These are phyloP conservation scores for Channa maculata DNA, from an alignment of 2,113 vertebrate genomes.

Conservation along the genomic window DNA sequence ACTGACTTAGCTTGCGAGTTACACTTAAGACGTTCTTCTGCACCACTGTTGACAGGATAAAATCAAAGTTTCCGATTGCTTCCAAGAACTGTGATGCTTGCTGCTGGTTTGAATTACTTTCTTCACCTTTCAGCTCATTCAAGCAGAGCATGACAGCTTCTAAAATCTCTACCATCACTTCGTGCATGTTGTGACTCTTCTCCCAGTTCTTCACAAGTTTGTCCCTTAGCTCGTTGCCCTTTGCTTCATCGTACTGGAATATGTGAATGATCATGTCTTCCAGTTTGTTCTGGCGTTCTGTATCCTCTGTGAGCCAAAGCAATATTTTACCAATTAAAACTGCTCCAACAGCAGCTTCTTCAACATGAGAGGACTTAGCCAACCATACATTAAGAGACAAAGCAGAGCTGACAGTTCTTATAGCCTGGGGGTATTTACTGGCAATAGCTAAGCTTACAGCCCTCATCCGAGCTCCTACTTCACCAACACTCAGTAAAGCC, in stretches of 20 bases:
- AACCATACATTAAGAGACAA: constrained; percentile 81
- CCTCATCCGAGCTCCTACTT: constrained; percentile 77
- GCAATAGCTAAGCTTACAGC: constrained; percentile 73
- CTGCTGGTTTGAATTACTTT: constrained; percentile 47
- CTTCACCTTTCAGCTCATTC: constrained; percentile 73
- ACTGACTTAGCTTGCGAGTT: constrained; percentile 77
- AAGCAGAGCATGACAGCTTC: constrained; percentile 77
- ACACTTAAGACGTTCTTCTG: constrained; percentile 75
- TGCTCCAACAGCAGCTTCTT: constrained; percentile 62
- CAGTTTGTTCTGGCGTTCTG: constrained; percentile 74
- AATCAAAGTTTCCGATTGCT: constrained; percentile 80
- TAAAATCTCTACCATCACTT: constrained; percentile 75
- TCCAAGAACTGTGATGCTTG: constrained; percentile 73
- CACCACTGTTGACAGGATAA: constrained; percentile 79
- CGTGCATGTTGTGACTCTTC: constrained; percentile 81
- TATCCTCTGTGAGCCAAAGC: constrained; percentile 79
- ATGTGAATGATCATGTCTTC: constrained; percentile 76
- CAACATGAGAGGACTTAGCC: constrained; percentile 70
- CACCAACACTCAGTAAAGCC: constrained; percentile 75
- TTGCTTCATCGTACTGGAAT: constrained; percentile 74
- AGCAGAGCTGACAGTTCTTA: constrained; percentile 76
- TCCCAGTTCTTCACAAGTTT: constrained; percentile 81
- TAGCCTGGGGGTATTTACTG: constrained; percentile 77
- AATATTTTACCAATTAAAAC: constrained; percentile 70
- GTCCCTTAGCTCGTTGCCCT: constrained; percentile 79